phyloP scores from a whole-genome alignment of 2,888 invertebrate species.

The Leptinotarsa haldemani region DNA sequence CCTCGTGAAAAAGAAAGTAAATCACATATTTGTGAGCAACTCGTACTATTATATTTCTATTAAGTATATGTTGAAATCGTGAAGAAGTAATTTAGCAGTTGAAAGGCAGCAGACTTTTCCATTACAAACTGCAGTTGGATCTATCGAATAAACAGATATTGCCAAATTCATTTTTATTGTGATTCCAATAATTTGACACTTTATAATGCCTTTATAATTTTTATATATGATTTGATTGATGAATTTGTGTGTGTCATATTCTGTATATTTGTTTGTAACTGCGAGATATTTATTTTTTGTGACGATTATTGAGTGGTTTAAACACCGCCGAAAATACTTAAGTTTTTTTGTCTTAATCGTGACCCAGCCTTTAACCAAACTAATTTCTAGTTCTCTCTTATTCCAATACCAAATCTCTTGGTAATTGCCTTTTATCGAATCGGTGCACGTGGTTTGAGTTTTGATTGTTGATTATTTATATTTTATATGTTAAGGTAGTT shows the following conservation, averaged over 20 bases:
- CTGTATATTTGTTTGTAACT: constrained; percentile 19
- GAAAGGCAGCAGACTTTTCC: constrained; percentile 23
- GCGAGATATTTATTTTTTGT: constrained; percentile 12
- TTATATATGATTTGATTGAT: constrained; percentile 29
- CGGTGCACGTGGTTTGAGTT: constrained; percentile 25
- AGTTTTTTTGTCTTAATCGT: not conserved
- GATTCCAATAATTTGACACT: constrained; percentile 1
- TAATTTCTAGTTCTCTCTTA: constrained; percentile 29
- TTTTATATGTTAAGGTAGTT: constrained; percentile 36
- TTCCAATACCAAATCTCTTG: constrained; percentile 43
- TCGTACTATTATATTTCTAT: not conserved
- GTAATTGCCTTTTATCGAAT: constrained; percentile 33
- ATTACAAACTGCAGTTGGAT: constrained; percentile 26
- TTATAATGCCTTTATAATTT: constrained; percentile 21
- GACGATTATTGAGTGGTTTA: constrained; percentile 1
- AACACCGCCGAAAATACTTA: not conserved
- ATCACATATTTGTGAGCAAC: not conserved
- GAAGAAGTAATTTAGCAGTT: constrained; percentile 20
- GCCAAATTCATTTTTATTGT: constrained; percentile 19
- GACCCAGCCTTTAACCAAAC: constrained; percentile 14
- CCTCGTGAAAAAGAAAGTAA: not conserved
- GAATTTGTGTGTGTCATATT: constrained; percentile 26
- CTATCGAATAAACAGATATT: constrained; percentile 24
- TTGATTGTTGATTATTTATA: constrained; percentile 41
- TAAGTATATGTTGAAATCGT: not conserved